Conservation (phyloP, 2,888 invertebrate genomes). For the Tenthredo notha region DNA sequence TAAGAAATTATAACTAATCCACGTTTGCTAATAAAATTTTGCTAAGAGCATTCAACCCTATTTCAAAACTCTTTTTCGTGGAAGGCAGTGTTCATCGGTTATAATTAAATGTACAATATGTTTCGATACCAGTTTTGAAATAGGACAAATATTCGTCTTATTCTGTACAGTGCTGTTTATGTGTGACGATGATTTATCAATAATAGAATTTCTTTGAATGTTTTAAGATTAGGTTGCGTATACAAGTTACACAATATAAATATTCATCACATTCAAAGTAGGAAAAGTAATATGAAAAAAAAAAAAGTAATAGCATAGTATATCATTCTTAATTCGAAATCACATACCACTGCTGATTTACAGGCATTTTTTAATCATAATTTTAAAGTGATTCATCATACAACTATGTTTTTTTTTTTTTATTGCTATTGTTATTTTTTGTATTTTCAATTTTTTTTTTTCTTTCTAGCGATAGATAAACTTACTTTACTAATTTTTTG, state of each 20-base stretch:
- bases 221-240: constrained; percentile 63
- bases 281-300: neutral
- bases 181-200: constrained; percentile 9
- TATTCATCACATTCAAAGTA: neutral
- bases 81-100: constrained; percentile 73
- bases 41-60: constrained; percentile 62
- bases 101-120: constrained; percentile 50
- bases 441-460: neutral
- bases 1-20: constrained; percentile 47
- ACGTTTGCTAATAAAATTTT: constrained; percentile 19
- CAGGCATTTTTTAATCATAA: constrained; percentile 58
- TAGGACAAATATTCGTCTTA: constrained; percentile 39
- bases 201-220: constrained; percentile 60
- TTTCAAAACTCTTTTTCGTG: constrained; percentile 71
- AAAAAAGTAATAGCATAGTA: neutral
- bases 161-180: neutral
- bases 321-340: constrained; percentile 28
- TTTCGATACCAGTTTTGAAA: constrained; percentile 50
- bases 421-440: constrained; percentile 60
- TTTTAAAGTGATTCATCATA: constrained; percentile 58
- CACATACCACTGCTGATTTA: constrained; percentile 62
- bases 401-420: constrained; percentile 73
- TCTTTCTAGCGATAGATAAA: constrained; percentile 66
- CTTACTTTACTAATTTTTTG: constrained; percentile 64
- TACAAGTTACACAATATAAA: constrained; percentile 60